Evolutionary conservation across 53 echinoderm and acorn worm genomes (phyloP), one percentile per base, ranked within the genome.

Genomic region (Luidia sarsii): DNA sequence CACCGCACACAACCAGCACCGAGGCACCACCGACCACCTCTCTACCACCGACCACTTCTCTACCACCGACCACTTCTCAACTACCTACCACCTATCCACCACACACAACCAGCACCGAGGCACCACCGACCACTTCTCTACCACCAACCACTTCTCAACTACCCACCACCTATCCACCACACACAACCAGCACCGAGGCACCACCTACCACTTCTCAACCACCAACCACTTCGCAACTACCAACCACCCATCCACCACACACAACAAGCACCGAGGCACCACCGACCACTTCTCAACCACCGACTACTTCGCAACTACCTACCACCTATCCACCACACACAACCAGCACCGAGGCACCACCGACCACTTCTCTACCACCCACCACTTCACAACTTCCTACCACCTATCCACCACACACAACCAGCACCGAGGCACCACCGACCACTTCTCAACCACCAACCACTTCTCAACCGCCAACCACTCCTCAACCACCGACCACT

Each of bases 391-490:
- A 13, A 23, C 3, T 25, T 48, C 23, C 49, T 15, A 45, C 48
- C 3, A 48, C 18, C 15, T 28, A 4, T 48, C 46, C 68, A 25
- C 22, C 68, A 46, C 45, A 46, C 15, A 49, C 68, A 18, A 48
- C 16, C 23, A 68, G 46, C 48, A 68, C 68, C 5, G 49, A 46
- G 48, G 68, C 43, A 24, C 11, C 34, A 7, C 19, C 50, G 11
- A 68, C 68, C 48, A 68, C 49, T 68, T 29, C 13, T 22, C 46
- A 23, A 6, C 45, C 19, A 0, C 22, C 68, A 16, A 49, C 68
- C 68, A 68, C 68, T 68, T 14, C 22, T 28, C 24, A 25, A 25
- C 41, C 27, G 14, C 22, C 68, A 46, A 49, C 68, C 48, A 68
- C 49, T 68, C 46, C 4, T 5, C 16, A 15, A 53, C 53, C 46